Base-by-base conservation (phyloP, 2,797 vertebrate genomes). In the Danio albolineatus region DNA sequence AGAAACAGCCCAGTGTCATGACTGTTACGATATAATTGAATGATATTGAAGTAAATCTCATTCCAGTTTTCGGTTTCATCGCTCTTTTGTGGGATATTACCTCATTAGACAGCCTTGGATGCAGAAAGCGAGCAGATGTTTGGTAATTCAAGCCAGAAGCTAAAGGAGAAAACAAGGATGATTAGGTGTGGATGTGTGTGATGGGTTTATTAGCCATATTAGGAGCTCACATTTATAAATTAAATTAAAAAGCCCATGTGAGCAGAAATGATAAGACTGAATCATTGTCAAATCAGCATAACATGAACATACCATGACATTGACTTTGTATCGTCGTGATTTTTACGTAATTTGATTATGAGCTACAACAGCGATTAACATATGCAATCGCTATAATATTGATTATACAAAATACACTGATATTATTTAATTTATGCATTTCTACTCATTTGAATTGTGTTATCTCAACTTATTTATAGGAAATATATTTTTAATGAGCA, bases 21-120 rank as follows among this genome's bases (percentile, higher is more conserved):
- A 70, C 53, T 17, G 70, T 54, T 39, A 14, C 3, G 17, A 73
- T 66, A 48, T 73, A 60, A 48, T 28, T 60, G 9, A 60, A 16
- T 17, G 6, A 36, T 73, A 46, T 48, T 41, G 14, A 14, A 56
- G 54, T n/a, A 43, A 60, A 60, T 12, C 21, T 60, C 6, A 13
- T 48, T 60, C 10, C 0, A 6, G 6, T 2, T 60, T 46, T 38
- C 16, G 2, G 4, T 14, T 60, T 73, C 46, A 73, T 73, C 36
- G 71, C 51, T 46, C 41, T 60, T 49, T 59, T 48, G 6, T 73
- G 28, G 21, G 43, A 17, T 17, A 73, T 60, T 48, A 13, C 10
- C 19, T 60, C 21, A 38, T 60, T 59, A 73, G 13, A 38, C 0
- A 6, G 8, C 4, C 54, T 46, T 48, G 28, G 39, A 60, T n/a